These are phyloP conservation scores for Polymixis lichenea DNA, from an alignment of 2,888 invertebrate species.

Conservation along the genomic window DNA sequence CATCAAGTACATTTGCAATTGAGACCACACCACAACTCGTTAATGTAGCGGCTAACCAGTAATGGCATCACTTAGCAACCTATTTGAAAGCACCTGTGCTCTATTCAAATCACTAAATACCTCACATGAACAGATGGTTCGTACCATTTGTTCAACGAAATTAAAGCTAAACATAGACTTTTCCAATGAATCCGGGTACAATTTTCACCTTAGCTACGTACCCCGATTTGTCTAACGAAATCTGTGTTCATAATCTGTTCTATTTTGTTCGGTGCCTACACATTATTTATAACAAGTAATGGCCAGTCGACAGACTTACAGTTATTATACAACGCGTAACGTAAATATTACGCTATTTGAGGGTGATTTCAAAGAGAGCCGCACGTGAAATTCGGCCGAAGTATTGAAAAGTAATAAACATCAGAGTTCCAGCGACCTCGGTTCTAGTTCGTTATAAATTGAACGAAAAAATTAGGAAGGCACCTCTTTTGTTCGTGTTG, in stretches of 20 bases:
- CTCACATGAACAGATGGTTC: conserved; percentile 39
- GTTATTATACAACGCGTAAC: conserved; percentile 82
- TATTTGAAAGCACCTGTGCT: conserved; percentile 57
- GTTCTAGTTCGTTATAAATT: conserved; percentile 67
- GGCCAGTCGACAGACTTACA: conserved; percentile 84
- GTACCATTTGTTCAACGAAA: conserved; percentile 17
- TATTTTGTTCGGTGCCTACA: conserved; percentile 79
- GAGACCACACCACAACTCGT: conserved; percentile 61
- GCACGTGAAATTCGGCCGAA: conserved; percentile 78
- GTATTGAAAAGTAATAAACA: conserved; percentile 84
- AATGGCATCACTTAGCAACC: conserved; percentile 46
- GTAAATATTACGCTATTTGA: conserved; percentile 84
- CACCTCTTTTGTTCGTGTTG: conserved; percentile 48
- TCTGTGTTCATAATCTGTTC: conserved; percentile 78
- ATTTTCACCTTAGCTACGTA: conserved; percentile 50
- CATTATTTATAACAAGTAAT: conserved; percentile 81
- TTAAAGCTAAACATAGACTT: conserved; percentile 25
- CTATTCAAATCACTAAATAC: conserved; percentile 53
- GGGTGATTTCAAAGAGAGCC: conserved; percentile 84
- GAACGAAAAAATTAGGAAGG: conserved; percentile 63
- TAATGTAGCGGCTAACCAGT: conserved; percentile 56
- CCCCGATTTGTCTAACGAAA: conserved; percentile 64
- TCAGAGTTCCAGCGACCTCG: conserved; percentile 76
- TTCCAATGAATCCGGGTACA: conserved; percentile 37
- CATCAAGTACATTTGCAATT: conserved; percentile 58